Percentiles rank a stretch among this genome's conserved stretches.
phyloP scores from a whole-genome alignment of 2,113 vertebrate genomes.

The Callipepla californica region DNA sequence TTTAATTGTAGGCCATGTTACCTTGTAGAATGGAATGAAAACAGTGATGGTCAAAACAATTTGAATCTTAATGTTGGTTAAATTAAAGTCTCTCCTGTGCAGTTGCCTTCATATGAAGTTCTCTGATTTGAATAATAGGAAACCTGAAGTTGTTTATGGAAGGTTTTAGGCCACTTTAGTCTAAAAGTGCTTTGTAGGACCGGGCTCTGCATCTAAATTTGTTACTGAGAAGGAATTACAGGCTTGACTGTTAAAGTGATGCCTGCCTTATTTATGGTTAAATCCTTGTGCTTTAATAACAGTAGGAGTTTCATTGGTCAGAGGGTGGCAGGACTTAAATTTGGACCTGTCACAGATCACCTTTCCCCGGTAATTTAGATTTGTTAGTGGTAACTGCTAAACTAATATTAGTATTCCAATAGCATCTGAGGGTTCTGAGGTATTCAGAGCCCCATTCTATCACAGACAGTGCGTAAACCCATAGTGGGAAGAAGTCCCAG shows the following conservation, averaged over 20 bases:
- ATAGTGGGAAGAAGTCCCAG: background rate
- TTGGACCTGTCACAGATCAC: background rate
- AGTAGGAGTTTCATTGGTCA: background rate
- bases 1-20: constrained; percentile 7
- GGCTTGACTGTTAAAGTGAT: background rate
- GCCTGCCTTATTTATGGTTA: background rate
- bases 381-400: background rate
- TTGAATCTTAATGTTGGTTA: constrained; percentile 26
- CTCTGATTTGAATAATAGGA: background rate
- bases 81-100: background rate
- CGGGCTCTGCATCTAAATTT: background rate
- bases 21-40: background rate
- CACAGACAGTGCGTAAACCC: background rate
- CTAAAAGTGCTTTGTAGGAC: background rate
- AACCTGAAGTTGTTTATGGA: background rate
- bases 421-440: background rate
- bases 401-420: background rate
- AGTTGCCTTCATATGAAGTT: background rate
- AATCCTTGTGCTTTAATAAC: background rate
- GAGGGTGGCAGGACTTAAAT: background rate
- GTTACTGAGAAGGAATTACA: background rate
- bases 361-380: background rate
- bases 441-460: background rate
- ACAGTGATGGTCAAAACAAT: constrained; percentile 18
- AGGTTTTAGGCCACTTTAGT: background rate